Evolutionary conservation across 2,888 invertebrate species (phyloP), one percentile per base, ranked within the genome.

Genomic region (Spodoptera littoralis): DNA sequence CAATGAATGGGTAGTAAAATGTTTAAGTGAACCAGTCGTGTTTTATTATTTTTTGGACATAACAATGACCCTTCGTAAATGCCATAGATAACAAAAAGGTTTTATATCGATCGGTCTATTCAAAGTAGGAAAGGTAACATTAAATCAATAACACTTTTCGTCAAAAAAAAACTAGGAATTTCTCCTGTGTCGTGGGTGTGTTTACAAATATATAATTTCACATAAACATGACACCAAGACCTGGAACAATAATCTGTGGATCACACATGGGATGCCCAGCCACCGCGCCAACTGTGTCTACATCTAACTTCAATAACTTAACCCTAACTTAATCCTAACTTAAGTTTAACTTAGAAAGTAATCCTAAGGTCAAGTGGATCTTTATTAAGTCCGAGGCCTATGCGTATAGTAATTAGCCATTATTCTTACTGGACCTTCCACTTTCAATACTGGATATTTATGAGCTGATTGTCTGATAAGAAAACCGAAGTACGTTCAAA

Each of bases 321-420:
- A 12, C 4, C 42, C 11, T 59, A 59, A 53, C 79, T 64, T 65
- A 73, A 57, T 73, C 73, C 77, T 80, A 81, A 82, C 66, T 68
- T 87, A 87, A 27, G 27, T 27, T 27, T 80, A 81, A 82, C 66
- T 68, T 87, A 87, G 88, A 88, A 87, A 88, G 87, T 82, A 74
- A 68, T 57, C 75, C 50, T 59, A 63, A 60, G 80, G 83, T 78
- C 80, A 78, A 60, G 79, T 81, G 85, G 77, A 83, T 86, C 88
- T 88, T 89, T 84, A 84, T 86, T 86, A 84, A 73, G 80, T 60
- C 48, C 13, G 24, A 53, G 60, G 58, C 43, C 57, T 49, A 58
- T 52, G 70, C 55, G 64, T 61, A 80, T 47, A 55, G 69, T 77
- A 82, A 84, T 85, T 80, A 82, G 49, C 56, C 50, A 60, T 69